These are phyloP conservation scores for Ceyx margarethae DNA, from an alignment of 2,113 vertebrate genomes.

Conservation along the genomic window DNA sequence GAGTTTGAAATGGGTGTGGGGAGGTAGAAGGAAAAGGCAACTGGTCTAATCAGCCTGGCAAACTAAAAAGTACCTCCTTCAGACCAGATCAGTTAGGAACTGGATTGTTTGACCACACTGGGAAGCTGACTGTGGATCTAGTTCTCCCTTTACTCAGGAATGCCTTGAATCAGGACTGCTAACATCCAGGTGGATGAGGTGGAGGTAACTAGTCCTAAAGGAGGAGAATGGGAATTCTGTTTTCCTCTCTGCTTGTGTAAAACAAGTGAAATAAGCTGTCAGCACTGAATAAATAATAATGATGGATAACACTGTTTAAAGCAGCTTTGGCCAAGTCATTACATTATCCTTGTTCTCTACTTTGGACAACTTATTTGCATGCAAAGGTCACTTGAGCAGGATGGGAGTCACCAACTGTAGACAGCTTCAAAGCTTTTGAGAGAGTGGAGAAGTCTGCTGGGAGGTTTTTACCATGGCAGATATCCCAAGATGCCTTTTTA, in stretches of 20 bases:
- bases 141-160: background rate
- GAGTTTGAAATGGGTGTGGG: background rate
- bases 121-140: background rate
- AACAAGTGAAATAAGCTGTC: background rate
- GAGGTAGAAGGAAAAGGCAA: background rate
- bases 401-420: background rate
- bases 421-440: background rate
- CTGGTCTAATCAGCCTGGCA: background rate
- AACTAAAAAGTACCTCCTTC: background rate
- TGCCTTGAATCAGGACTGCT: background rate
- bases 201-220: background rate
- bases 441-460: background rate
- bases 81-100: background rate
- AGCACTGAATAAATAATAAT: background rate
- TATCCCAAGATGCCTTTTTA: background rate
- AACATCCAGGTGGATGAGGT: fast-evolving
- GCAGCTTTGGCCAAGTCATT: background rate
- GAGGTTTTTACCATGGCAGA: background rate
- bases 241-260: background rate
- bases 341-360: background rate
- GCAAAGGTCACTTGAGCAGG: background rate
- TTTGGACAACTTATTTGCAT: background rate
- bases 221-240: background rate
- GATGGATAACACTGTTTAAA: background rate
- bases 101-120: background rate